These are phyloP conservation scores for Nesidiocoris tenuis DNA, from an alignment of 2,888 invertebrate species.

Conservation along the genomic window DNA sequence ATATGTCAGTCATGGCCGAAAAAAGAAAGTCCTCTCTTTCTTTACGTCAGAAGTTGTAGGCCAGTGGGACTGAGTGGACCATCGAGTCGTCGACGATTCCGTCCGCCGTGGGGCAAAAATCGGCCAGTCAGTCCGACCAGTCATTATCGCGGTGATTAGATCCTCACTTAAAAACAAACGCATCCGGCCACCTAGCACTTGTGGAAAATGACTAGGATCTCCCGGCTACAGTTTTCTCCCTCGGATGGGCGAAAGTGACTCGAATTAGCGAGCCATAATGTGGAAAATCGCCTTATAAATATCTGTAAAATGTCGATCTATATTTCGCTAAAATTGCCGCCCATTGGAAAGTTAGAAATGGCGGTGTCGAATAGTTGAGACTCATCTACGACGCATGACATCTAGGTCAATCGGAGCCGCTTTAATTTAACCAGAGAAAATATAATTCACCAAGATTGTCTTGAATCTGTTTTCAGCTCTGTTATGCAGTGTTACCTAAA, in stretches of 20 bases:
- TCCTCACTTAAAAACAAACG: slow-evolving; percentile 26
- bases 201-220: background rate
- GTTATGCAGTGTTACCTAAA: too few relatives aligned
- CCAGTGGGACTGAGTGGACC: background rate
- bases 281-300: background rate
- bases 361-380: too few relatives aligned
- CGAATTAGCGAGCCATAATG: background rate
- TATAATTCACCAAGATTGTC: too few relatives aligned
- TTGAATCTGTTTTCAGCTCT: too few relatives aligned
- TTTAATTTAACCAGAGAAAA: too few relatives aligned
- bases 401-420: too few relatives aligned
- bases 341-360: too few relatives aligned
- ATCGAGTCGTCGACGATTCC: background rate
- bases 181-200: background rate
- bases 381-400: too few relatives aligned
- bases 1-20: too few relatives aligned
- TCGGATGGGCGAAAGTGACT: background rate
- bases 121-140: background rate
- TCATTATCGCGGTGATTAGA: slow-evolving; percentile 14
- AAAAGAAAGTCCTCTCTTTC: background rate
- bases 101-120: background rate
- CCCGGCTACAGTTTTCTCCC: too few relatives aligned
- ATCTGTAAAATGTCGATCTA: background rate
- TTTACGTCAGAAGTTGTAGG: background rate
- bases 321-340: background rate